A percentile compares a stretch with the other conserved stretches of the same genome.
Conservation (phyloP, 2,797 vertebrate genomes). For the Erethizon dorsatum region DNA sequence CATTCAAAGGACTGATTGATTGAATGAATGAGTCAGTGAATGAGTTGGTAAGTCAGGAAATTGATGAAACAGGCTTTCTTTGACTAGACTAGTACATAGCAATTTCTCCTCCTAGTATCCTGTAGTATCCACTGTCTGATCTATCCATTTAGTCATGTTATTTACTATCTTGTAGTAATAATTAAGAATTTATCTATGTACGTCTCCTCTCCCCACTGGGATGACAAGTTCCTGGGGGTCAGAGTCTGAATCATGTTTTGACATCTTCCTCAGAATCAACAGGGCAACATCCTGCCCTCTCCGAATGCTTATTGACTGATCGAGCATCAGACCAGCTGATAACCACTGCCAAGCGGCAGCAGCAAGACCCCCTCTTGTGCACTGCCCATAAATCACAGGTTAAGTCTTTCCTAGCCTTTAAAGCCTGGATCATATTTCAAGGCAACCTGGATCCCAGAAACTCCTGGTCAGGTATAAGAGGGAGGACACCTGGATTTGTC, state of each 20-base stretch:
- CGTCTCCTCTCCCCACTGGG: neutral
- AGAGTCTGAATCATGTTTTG: neutral
- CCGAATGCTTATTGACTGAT: constrained; percentile 16
- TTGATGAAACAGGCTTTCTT: neutral
- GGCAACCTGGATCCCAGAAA: neutral
- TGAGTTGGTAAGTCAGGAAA: neutral
- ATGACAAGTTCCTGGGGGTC: constrained; percentile 37
- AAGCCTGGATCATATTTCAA: neutral
- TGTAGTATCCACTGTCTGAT: neutral
- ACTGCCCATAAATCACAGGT: constrained; percentile 13
- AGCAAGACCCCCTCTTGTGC: neutral
- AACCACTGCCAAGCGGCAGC: neutral
- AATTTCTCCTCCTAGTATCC: neutral
- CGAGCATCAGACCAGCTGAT: neutral
- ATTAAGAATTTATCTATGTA: constrained; percentile 51
- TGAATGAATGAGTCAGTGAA: neutral
- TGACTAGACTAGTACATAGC: neutral
- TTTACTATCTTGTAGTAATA: neutral
- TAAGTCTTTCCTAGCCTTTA: neutral
- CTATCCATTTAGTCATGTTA: neutral
- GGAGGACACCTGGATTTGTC: neutral
- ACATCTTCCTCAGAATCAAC: neutral
- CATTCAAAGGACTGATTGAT: neutral
- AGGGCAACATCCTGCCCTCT: neutral
- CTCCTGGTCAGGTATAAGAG: neutral